These are phyloP conservation scores for Eulimnadia texana DNA, from an alignment of 1,140 invertebrate species.

Conservation along the genomic window DNA sequence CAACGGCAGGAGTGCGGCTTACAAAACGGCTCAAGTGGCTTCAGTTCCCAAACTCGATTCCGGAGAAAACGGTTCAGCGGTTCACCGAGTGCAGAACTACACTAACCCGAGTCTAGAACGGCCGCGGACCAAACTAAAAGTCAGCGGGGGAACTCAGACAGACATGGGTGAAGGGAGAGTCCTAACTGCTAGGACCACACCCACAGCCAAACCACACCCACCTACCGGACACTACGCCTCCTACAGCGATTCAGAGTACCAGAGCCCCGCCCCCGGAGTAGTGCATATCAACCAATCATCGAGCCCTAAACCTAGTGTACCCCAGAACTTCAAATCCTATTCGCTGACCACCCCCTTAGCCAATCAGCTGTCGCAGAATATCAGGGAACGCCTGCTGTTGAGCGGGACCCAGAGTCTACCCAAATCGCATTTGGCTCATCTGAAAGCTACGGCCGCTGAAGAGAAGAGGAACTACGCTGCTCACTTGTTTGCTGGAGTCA, in stretches of 20 bases:
- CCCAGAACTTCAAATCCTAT: constrained; percentile 12
- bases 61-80: neutral
- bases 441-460: constrained; percentile 2
- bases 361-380: constrained; percentile 65
- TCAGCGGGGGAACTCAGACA: constrained; percentile 75
- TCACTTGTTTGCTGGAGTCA: constrained; percentile 13
- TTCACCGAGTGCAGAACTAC: constrained; percentile 1
- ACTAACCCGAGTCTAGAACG: constrained; percentile 18
- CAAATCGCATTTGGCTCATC: constrained; percentile 38
- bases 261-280: neutral
- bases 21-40: constrained; percentile 61
- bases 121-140: constrained; percentile 48
- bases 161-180: constrained; percentile 49
- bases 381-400: constrained; percentile 53
- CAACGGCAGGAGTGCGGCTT: constrained; percentile 19
- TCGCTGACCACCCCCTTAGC: constrained; percentile 52
- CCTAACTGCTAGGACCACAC: constrained; percentile 21
- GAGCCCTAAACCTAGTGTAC: constrained; percentile 9
- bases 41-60: constrained; percentile 52
- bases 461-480: constrained; percentile 10
- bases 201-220: constrained; percentile 5
- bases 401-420: constrained; percentile 48
- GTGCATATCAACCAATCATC: neutral
- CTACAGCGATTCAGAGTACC: constrained; percentile 14
- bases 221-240: constrained; percentile 6